Evolutionary conservation across 2,888 invertebrate genomes (phyloP), one percentile per base, ranked within the genome.

Genomic region (Cryptus viduatorius): DNA sequence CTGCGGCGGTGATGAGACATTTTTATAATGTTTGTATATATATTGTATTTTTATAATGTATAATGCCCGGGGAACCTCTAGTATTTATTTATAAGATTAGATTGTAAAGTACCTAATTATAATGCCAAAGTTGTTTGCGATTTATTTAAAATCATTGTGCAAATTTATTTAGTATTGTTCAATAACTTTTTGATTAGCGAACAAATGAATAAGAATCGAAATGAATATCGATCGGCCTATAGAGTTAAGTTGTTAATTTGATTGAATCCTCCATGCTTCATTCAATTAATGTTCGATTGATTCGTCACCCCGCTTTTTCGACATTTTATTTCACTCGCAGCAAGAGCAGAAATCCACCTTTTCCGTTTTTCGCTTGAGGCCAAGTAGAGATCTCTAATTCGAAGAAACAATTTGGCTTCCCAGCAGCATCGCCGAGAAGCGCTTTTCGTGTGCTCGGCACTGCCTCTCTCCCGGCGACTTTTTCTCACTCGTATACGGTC

Each of bases 391-490:
- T 67, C 31, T 69, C 48, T 81, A 75, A 81, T 75, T 75, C 50
- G 73, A 75, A 68, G 75, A 75, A 81, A 75, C 75, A 81, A 75
- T 81, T 81, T 81, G 80, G 59, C 46, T 68, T 53, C 46, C 37
- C 37, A 31, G 29, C 42, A 19, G 7, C 56, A 71, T 37, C 37
- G 31, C 19, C 16, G 42, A 29, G 53, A 19, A 53, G 46, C 31
- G 24, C 67, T 73, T 56, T 73, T 31, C 56, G 46, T 14, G 37
- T 12, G 29, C 44, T 24, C 50, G 72, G 64, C 71, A 42, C 65
- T 65, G 44, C 12, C 46, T 65, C 42, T 10, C 37, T 50, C 24
- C 24, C 19, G 56, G 56, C 12, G 56, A 24, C 46, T 56, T 12
- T 42, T 16, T 72, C 56, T 19, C 56, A 42, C 69, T 71, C 31